Percentiles rank a stretch among this genome's conserved stretches.
Conservation (phyloP, 2,113 vertebrate genomes). For the Trachemys scripta region DNA sequence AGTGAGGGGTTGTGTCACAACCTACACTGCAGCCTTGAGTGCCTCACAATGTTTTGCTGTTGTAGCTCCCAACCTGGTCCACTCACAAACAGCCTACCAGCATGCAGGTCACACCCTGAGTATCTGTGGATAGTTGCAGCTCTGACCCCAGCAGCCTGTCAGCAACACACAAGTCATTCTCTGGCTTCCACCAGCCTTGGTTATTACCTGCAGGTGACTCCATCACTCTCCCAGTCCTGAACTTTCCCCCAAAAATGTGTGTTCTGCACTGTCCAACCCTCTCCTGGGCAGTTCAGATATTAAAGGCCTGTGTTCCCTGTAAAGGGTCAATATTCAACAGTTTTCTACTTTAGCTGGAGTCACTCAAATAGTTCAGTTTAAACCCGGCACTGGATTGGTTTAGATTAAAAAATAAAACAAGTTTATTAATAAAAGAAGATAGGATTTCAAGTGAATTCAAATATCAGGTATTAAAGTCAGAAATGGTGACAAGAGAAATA, state of each 20-base stretch:
- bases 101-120: background rate
- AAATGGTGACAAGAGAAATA: no score
- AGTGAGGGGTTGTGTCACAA: background rate
- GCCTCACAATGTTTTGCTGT: background rate
- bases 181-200: background rate
- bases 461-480: no score
- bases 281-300: background rate
- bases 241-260: background rate
- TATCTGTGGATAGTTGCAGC: background rate
- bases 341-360: background rate
- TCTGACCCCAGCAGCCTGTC: background rate
- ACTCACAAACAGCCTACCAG: background rate
- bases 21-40: background rate
- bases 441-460: no score
- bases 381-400: no score
- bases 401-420: no score
- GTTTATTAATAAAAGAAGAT: no score
- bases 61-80: background rate
- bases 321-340: background rate
- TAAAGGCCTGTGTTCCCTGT: background rate
- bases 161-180: background rate
- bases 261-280: background rate
- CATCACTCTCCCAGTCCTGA: background rate
- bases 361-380: background rate
- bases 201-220: background rate